Conservation (phyloP, 2,888 invertebrate species). For the Sepiola atlantica region DNA sequence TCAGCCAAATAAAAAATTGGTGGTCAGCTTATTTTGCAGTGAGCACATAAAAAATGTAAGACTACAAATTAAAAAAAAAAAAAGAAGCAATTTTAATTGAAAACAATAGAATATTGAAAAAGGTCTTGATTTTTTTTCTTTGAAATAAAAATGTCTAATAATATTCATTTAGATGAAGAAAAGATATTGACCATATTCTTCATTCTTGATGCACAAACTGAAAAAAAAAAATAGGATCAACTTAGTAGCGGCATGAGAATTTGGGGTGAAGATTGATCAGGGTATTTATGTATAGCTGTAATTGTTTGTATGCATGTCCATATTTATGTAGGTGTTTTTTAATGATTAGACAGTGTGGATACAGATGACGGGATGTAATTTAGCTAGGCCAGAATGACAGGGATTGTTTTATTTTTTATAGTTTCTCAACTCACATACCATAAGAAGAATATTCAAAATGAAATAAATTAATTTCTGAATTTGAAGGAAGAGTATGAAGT, state of each 20-base stretch:
- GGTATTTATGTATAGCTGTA: not conserved
- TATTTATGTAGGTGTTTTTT: not conserved
- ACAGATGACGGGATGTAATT: not conserved
- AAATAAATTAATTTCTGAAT: not conserved
- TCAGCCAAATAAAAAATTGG: not conserved
- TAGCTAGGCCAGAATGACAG: constrained; percentile 32
- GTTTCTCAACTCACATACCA: constrained; percentile 6
- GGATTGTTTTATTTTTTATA: not conserved
- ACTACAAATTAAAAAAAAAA: not conserved
- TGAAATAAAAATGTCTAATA: not conserved
- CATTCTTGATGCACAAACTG: not conserved
- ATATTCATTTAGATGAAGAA: not conserved
- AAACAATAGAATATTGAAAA: not conserved
- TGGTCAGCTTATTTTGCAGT: not conserved
- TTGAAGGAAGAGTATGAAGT: constrained; percentile 32
- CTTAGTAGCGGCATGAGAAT: not conserved
- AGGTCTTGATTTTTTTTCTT: not conserved
- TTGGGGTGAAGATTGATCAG: not conserved
- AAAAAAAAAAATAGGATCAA: not conserved
- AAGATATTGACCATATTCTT: not conserved
- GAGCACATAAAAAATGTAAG: not conserved
- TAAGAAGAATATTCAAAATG: constrained; percentile 7
- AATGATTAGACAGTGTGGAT: constrained; percentile 15
- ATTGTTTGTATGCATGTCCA: not conserved
- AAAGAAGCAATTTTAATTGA: not conserved